Conservation (phyloP, 2,797 vertebrate genomes). For the Valencia hispanica region DNA sequence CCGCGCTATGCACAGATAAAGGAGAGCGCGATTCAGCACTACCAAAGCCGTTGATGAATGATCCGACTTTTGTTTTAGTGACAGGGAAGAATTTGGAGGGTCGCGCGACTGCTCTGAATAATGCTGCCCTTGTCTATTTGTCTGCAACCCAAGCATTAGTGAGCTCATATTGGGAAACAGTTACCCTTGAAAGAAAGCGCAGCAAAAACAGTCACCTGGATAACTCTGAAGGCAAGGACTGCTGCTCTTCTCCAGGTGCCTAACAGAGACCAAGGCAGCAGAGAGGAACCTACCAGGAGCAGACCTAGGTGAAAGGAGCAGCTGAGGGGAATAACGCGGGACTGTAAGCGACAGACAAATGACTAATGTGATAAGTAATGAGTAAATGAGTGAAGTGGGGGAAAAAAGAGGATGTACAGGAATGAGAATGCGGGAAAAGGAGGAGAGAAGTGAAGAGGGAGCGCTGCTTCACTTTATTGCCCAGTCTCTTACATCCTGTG, state of each 20-base stretch:
- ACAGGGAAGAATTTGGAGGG: slow-evolving; percentile 78
- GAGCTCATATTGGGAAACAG: slow-evolving; percentile 79
- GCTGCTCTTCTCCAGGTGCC: slow-evolving; percentile 52
- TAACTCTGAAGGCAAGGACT: slow-evolving; percentile 51
- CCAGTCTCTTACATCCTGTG: slow-evolving; percentile 77
- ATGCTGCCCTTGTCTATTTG: slow-evolving; percentile 82
- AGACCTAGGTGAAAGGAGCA: slow-evolving; percentile 13
- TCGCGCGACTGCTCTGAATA: slow-evolving; percentile 77
- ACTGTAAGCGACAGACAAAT: slow-evolving; percentile 19
- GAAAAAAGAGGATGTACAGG: slow-evolving; percentile 51
- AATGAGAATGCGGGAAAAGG: slow-evolving; percentile 52
- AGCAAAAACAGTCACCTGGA: slow-evolving; percentile 67
- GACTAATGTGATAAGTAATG: slow-evolving; percentile 63
- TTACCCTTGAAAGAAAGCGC: slow-evolving; percentile 78
- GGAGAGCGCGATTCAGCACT: slow-evolving; percentile 81
- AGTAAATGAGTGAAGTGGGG: slow-evolving; percentile 60
- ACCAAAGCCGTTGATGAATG: slow-evolving; percentile 78
- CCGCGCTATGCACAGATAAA: slow-evolving; percentile 72
- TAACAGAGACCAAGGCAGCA: slow-evolving; percentile 38
- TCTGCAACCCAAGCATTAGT: slow-evolving; percentile 81
- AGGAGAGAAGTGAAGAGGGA: slow-evolving; percentile 60
- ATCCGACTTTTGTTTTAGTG: slow-evolving; percentile 84
- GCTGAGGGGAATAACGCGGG: background rate
- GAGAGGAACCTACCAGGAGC: background rate
- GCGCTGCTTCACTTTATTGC: slow-evolving; percentile 76